Evolutionary conservation across 2,888 invertebrate genomes (phyloP), one percentile per base, ranked within the genome.

Genomic region (Eurytoma californica): DNA sequence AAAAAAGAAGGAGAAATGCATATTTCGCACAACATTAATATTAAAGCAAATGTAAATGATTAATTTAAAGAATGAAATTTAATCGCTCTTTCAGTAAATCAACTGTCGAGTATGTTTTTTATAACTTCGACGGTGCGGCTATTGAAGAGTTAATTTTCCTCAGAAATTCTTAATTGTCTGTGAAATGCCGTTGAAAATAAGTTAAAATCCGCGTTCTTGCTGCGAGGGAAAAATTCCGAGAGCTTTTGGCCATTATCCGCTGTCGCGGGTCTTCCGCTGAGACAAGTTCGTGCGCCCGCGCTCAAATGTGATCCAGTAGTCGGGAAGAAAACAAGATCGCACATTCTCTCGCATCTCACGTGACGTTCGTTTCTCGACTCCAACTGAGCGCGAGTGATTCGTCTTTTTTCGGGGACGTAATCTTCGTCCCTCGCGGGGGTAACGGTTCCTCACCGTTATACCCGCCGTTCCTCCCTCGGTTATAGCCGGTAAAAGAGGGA

Each of bases 291-390:
- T n/a, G 47, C 13, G 60, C 3, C 39, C 53, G 49, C 20, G 53
- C 16, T 14, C 53, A 53, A 39, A 39, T 39, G 12, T 63, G 63
- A 58, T 67, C 69, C 30, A 14, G 63, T 53, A 55, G 28, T 47
- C 55, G 18, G 57, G 39, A 74, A 69, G 53, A 77, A 72, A 72
- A 72, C 72, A 72, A 73, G 57, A 78, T 72, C 58, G 69, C 65
- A 55, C 68, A 66, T 18, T 53, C 63, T 47, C 30, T 18, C 24
- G 57, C 61, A 24, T 49, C 49, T 67, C 58, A n/a, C 72, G 72
- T 58, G 78, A 61, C 68, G 30, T 63, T 39, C 39, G 58, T 75
- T 74, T 74, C 66, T 60, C 7, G 39, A 39, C 39, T 39, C 9
- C 9, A 1, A 9, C 9, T 39, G 39, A 39, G 39, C 39, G 39